These are phyloP conservation scores for Nixonia krombeini DNA, from an alignment of 1,140 invertebrate species.

Conservation along the genomic window DNA sequence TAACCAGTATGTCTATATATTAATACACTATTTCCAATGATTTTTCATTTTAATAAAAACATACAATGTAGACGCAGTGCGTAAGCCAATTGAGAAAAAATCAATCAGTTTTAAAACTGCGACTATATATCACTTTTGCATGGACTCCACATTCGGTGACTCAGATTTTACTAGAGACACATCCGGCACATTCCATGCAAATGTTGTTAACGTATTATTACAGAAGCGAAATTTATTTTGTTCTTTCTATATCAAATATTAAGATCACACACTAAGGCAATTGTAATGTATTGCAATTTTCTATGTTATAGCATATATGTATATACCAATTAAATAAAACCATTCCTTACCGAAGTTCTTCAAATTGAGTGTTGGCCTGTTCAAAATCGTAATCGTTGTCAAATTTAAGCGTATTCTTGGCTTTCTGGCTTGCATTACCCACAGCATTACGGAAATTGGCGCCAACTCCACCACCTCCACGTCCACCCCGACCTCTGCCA, in stretches of 20 bases:
- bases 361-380: conserved; percentile 95
- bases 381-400: conserved; percentile 98
- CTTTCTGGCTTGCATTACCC: conserved; percentile 57
- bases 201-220: no score
- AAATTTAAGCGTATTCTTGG: conserved; percentile 88
- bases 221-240: no score
- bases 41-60: neutral
- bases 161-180: conserved; percentile 50
- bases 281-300: no score
- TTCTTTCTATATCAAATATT: no score
- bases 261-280: no score
- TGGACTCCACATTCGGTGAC: conserved; percentile 56
- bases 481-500: conserved; percentile 60
- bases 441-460: conserved; percentile 56
- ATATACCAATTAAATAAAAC: neutral
- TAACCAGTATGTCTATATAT: neutral
- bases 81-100: conserved; percentile 38
- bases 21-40: neutral
- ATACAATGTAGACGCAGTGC: conserved; percentile 50
- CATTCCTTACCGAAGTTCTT: conserved; percentile 85
- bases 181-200: conserved; percentile 55
- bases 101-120: conserved; percentile 49
- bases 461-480: conserved; percentile 52
- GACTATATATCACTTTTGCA: conserved; percentile 51
- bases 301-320: neutral